Conservation (phyloP, 2,888 invertebrate species). For the Patella ulyssiponensis region DNA sequence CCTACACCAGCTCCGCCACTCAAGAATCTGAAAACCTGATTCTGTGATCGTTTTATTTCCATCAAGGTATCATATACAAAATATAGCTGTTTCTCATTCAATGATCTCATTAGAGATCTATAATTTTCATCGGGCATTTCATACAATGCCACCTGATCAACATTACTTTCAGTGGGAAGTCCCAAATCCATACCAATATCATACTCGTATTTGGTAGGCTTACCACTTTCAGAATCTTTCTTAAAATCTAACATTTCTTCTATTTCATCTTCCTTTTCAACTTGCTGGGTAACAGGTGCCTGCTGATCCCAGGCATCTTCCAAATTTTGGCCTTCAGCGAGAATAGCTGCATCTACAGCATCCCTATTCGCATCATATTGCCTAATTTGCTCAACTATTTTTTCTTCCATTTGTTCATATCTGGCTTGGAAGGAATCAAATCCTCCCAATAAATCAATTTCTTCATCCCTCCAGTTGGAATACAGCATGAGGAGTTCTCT, state of each 20-base stretch:
- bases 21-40: too few species aligned
- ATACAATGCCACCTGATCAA: slow-evolving; percentile 20
- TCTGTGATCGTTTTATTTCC: slow-evolving; percentile 30
- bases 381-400: slow-evolving; percentile 25
- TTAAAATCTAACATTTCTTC: background rate
- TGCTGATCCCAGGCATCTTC: slow-evolving; percentile 37
- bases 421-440: too few species aligned
- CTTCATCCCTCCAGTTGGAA: slow-evolving; percentile 56
- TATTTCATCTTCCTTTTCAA: background rate
- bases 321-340: slow-evolving; percentile 28
- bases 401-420: slow-evolving; percentile 1
- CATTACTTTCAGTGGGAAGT: slow-evolving; percentile 23
- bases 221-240: background rate
- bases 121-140: slow-evolving; percentile 38
- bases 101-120: slow-evolving; percentile 31
- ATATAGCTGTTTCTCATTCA: slow-evolving; percentile 37
- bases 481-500: slow-evolving; percentile 52
- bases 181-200: slow-evolving; percentile 40
- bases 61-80: slow-evolving; percentile 40
- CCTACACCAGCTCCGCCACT: slow-evolving; percentile 47
- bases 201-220: slow-evolving; percentile 33
- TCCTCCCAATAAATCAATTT: slow-evolving; percentile 27
- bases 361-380: slow-evolving; percentile 33
- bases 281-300: slow-evolving; percentile 11
- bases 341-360: slow-evolving; percentile 30